Conservation (phyloP, 2,113 vertebrate genomes). For the Trachemys scripta region DNA sequence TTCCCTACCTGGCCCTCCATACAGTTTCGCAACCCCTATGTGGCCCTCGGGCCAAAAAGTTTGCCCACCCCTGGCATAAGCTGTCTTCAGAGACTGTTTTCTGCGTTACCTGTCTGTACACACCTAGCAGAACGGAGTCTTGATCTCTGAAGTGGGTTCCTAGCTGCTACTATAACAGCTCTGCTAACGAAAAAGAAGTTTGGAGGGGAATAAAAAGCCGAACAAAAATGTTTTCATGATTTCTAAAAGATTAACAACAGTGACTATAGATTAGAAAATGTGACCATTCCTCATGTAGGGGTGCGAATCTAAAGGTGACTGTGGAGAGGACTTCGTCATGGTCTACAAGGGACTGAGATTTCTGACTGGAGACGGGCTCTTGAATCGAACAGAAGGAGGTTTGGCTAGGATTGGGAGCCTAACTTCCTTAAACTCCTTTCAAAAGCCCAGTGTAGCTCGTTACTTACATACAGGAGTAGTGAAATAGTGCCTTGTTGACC, state of each 20-base stretch:
- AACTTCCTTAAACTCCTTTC: background rate
- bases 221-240: background rate
- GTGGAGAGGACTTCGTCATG: background rate
- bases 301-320: background rate
- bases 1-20: too few relatives aligned
- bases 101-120: too few relatives aligned
- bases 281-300: background rate
- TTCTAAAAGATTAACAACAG: background rate
- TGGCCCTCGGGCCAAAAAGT: too few relatives aligned
- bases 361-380: background rate
- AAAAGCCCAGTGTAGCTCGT: background rate
- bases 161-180: background rate
- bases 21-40: too few relatives aligned
- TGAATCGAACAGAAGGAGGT: background rate
- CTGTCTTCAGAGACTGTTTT: too few relatives aligned
- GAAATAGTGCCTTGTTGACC: background rate
- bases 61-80: too few relatives aligned
- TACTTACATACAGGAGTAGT: background rate
- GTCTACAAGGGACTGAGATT: background rate
- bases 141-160: background rate
- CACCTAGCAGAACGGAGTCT: background rate
- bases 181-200: background rate
- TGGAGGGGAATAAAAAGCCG: background rate
- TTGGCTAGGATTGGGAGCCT: background rate
- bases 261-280: background rate